Percentiles rank a stretch among this genome's conserved stretches.
phyloP scores from a whole-genome alignment of 2,797 vertebrate genomes.

The Molossus molossus region DNA sequence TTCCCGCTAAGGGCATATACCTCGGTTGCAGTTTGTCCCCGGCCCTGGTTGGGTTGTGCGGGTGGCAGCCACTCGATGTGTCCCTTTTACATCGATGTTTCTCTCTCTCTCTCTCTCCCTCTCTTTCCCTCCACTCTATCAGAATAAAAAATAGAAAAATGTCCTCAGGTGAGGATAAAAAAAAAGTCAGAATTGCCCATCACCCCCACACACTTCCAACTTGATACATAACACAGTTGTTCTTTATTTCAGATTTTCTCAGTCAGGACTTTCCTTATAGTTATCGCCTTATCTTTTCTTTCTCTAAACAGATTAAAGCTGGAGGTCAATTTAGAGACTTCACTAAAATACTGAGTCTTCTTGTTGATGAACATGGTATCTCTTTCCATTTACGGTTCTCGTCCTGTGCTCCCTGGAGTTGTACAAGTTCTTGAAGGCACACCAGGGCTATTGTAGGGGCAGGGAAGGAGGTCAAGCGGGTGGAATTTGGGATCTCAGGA shows the following conservation, averaged over 20 bases:
- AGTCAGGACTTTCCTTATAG: neutral
- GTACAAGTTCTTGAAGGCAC: neutral
- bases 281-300: neutral
- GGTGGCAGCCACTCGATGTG: too few species aligned
- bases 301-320: neutral
- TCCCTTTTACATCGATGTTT: too few species aligned
- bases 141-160: too few species aligned
- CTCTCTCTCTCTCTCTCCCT: too few species aligned
- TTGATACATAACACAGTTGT: neutral
- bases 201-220: neutral
- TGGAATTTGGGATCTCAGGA: neutral
- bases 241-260: conserved; percentile 18
- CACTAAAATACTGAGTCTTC: neutral
- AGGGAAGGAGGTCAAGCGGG: neutral
- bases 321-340: neutral
- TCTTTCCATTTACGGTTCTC: neutral
- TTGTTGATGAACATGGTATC: neutral
- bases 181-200: neutral
- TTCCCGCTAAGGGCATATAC: too few species aligned
- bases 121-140: too few species aligned
- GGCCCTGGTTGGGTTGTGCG: too few species aligned
- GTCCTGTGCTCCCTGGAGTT: neutral
- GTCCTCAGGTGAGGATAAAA: neutral
- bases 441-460: neutral
- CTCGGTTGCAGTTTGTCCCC: too few species aligned